Base-by-base conservation (phyloP, 2,113 vertebrate genomes). In the Antechinus flavipes region DNA sequence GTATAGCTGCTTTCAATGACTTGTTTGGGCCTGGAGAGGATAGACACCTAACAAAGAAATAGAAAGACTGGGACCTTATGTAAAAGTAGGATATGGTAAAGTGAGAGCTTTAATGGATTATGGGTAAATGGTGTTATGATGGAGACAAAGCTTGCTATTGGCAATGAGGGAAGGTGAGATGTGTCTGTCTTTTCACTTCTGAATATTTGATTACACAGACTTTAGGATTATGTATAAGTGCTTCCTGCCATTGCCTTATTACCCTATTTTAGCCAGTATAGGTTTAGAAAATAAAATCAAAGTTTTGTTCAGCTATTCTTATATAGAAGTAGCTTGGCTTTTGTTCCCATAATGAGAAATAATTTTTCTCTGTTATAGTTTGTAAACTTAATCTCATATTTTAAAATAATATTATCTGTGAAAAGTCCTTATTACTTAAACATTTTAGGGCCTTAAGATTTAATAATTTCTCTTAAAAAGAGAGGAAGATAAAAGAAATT, bases 211-310 rank as follows among this genome's bases (percentile, higher is more conserved):
- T 22, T 14, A 68, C 27, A 30, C 27, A 61, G 58, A 30, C 58
- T 10, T 61, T 68, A 68, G 35, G 12, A 5, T 76, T 76, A 7
- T n/a, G 35, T 25, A 76, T 76, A n/a, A 76, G 12, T 16, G 19
- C 61, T 68, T 12, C 30, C 30, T 35, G 12, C 30, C 35, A n/a
- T 16, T 76, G 0, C 16, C 61, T n/a, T 76, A n/a, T 76, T 16
- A 4, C 14, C 35, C 12, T 14, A n/a, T 35, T 76, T n/a, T 91
- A 96, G 97, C 94, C 68, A 96, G 92, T 92, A 95, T 90, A 97
- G 95, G 35, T 92, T 76, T 91, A 90, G 91, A 54, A 95, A 97
- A 94, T 93, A 46, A 97, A 96, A 61, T 95, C 94, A 97, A 97
- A 92, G 3, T 94, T 94, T 76, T 35, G 11, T 68, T 89, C 55